A percentile compares a stretch with the other conserved stretches of the same genome.
phyloP scores from a whole-genome alignment of 1,140 invertebrate species.

The Diorhabda sublineata region DNA sequence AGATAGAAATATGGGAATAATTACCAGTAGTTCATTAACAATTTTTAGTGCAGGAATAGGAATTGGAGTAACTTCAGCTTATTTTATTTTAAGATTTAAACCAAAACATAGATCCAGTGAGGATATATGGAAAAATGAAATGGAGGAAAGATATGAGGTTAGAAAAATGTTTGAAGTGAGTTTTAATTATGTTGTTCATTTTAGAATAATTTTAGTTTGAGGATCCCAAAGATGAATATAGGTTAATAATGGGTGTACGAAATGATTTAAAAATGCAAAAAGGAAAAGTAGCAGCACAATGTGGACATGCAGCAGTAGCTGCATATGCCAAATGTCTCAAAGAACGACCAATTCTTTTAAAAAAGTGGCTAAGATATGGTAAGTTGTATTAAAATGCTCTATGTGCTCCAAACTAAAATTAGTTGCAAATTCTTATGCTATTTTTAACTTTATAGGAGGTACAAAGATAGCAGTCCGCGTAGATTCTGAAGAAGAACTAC shows the following conservation, averaged over 20 bases:
- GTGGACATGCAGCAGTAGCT: conserved; percentile 81
- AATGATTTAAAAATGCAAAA: conserved; percentile 92
- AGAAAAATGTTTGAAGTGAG: conserved; percentile 10
- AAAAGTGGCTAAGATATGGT: conserved; percentile 70
- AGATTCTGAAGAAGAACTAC: conserved; percentile 63
- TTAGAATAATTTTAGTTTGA: conserved; percentile 36
- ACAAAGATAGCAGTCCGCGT: conserved; percentile 52
- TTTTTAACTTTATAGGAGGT: conserved; percentile 34
- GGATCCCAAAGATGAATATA: conserved; percentile 55
- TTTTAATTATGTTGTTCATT: background rate
- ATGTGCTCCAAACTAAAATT: background rate
- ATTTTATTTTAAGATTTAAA: conserved; percentile 30
- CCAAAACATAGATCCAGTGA: conserved; percentile 13
- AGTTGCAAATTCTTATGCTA: background rate
- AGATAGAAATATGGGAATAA: conserved; percentile 30
- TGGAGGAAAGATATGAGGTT: conserved; percentile 44
- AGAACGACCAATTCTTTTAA: conserved; percentile 60
- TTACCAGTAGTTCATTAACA: conserved; percentile 33
- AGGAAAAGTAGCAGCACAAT: conserved; percentile 91
- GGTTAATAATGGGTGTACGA: conserved; percentile 82
- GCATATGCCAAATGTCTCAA: conserved; percentile 68
- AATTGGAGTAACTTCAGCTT: conserved; percentile 27
- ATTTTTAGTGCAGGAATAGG: conserved; percentile 38
- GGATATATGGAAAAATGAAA: conserved; percentile 32
- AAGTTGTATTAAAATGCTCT: conserved; percentile 25